Evolutionary conservation across 2,888 invertebrate genomes (phyloP).

Genomic region (Drosophila histrio): DNA sequence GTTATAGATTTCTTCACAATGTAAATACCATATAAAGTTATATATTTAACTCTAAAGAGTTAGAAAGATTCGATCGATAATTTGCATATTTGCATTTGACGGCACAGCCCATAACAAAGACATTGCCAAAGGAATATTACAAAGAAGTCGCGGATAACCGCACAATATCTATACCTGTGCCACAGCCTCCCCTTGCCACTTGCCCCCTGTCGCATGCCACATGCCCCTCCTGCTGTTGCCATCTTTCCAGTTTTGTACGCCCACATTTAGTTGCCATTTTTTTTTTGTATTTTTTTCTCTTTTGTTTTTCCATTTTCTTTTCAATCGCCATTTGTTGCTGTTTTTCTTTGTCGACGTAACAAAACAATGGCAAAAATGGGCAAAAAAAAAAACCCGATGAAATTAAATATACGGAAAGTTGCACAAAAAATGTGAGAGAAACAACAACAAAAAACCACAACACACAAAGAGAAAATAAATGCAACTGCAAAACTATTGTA

Average conservation of each 20-base stretch:
- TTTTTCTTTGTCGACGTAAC: conserved; percentile 66
- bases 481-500: conserved; percentile 62
- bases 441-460: conserved; percentile 17
- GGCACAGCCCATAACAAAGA: neutral
- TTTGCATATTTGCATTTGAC: conserved; percentile 1
- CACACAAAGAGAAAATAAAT: conserved; percentile 52
- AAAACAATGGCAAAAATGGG: conserved; percentile 54
- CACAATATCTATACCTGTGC: conserved; percentile 3
- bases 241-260: conserved; percentile 7
- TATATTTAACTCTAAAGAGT: too few relatives aligned
- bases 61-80: too few relatives aligned
- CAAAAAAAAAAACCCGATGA: conserved; percentile 11
- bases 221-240: neutral
- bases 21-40: too few relatives aligned
- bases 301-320: conserved; percentile 36
- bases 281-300: neutral
- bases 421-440: conserved; percentile 9
- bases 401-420: conserved; percentile 32
- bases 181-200: neutral
- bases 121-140: conserved; percentile 5
- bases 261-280: conserved; percentile 47
- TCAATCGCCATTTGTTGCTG: conserved; percentile 58
- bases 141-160: conserved; percentile 1
- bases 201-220: neutral
- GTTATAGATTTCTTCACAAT: too few relatives aligned